phyloP scores from a whole-genome alignment of 1,140 invertebrate species.

The Saxidomus purpurata region DNA sequence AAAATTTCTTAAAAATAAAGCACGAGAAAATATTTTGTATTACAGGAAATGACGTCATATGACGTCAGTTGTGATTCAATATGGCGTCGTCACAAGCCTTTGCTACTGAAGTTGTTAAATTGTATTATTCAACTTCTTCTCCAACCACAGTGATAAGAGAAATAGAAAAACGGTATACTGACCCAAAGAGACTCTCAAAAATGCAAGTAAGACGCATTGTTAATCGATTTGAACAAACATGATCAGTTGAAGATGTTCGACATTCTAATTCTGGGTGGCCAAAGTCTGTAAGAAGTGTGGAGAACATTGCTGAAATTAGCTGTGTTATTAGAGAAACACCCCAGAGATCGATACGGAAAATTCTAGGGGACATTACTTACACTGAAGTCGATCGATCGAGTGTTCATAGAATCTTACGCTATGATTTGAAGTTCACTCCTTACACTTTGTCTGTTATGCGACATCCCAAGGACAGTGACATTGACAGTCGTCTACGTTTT shows the following conservation, averaged over 20 bases:
- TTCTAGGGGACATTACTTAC: background rate
- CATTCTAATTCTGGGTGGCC: constrained; percentile 31
- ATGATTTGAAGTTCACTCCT: constrained; percentile 2
- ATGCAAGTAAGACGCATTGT: constrained; percentile 19
- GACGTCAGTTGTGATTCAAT: background rate
- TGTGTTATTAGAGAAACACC: too few species aligned
- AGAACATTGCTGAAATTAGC: too few species aligned
- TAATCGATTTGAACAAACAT: constrained; percentile 18
- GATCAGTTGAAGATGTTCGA: constrained; percentile 53
- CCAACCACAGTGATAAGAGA: background rate
- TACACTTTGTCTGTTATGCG: constrained; percentile 16
- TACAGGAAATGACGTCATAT: constrained; percentile 41
- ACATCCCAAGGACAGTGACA: background rate
- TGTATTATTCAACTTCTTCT: constrained; percentile 24
- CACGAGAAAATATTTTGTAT: background rate
- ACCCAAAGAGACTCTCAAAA: background rate
- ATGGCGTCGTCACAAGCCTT: constrained; percentile 16
- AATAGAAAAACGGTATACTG: constrained; percentile 15
- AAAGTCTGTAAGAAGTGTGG: constrained; percentile 15
- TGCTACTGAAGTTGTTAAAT: constrained; percentile 24
- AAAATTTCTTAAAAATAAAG: background rate
- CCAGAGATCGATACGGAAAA: background rate
- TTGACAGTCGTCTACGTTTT: constrained; percentile 7
- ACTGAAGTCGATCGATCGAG: too few species aligned
- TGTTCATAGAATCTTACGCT: too few species aligned